Conservation (phyloP, 2,888 invertebrate genomes). For the Agrotis clavis region DNA sequence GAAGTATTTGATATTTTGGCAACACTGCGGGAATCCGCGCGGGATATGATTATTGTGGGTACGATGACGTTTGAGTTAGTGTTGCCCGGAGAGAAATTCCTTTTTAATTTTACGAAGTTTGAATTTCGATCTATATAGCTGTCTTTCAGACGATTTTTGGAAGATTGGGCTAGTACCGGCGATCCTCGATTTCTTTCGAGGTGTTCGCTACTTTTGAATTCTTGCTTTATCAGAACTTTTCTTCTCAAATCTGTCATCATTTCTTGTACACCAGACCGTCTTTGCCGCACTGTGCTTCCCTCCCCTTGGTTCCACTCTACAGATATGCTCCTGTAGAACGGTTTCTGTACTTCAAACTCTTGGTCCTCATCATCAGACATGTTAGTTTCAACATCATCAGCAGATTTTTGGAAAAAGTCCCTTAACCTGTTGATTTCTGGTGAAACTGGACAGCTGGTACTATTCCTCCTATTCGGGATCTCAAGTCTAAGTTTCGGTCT, state of each 20-base stretch:
- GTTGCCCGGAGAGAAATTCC: conserved; percentile 52
- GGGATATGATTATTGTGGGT: conserved; percentile 72
- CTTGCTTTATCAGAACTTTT: conserved; percentile 76
- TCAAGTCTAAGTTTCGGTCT: conserved; percentile 40
- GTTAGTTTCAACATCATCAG: conserved; percentile 66
- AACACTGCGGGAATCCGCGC: conserved; percentile 69
- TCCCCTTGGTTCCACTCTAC: conserved; percentile 65
- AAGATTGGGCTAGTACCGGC: conserved; percentile 38
- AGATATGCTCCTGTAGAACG: conserved; percentile 75
- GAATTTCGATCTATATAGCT: conserved; percentile 32
- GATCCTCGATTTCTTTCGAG: conserved; percentile 63
- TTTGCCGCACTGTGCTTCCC: conserved; percentile 45
- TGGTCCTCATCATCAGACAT: conserved; percentile 65
- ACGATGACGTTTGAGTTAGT: conserved; percentile 51
- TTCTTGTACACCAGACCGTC: conserved; percentile 71
- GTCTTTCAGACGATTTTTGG: conserved; percentile 29
- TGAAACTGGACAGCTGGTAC: conserved; percentile 70
- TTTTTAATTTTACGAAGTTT: conserved; percentile 66
- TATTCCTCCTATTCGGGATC: conserved; percentile 62
- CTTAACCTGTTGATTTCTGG: conserved; percentile 76
- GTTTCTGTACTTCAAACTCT: conserved; percentile 61
- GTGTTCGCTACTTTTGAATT: conserved; percentile 80
- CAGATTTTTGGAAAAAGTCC: conserved; percentile 68
- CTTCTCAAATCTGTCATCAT: conserved; percentile 76
- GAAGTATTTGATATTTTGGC: conserved; percentile 79